A percentile compares a stretch with the other conserved stretches of the same genome.
These are phyloP conservation scores for Ceratina japonica DNA, from an alignment of 1,140 invertebrate genomes.

Conservation along the genomic window DNA sequence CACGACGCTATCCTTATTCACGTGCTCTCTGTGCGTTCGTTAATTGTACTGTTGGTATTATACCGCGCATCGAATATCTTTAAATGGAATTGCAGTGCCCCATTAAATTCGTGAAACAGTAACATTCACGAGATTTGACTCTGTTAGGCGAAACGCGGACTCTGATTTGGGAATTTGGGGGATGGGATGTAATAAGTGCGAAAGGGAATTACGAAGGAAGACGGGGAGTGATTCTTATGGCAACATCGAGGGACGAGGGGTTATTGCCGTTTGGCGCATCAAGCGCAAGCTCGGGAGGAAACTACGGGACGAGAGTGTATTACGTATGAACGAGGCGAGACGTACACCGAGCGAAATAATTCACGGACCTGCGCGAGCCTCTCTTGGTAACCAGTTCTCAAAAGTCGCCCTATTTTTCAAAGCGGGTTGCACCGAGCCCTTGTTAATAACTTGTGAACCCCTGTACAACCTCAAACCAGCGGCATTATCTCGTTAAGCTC, in stretches of 20 bases:
- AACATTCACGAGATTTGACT: no score
- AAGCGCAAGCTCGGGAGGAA: slow-evolving; percentile 3
- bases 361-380: not conserved
- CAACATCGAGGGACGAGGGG: not conserved
- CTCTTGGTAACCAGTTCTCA: slow-evolving; percentile 14
- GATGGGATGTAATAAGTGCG: no score
- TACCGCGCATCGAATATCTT: no score
- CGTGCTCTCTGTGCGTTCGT: no score
- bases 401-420: slow-evolving; percentile 15
- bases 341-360: slow-evolving; percentile 28
- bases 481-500: not conserved
- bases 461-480: not conserved
- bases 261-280: not conserved
- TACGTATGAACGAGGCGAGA: slow-evolving; percentile 30
- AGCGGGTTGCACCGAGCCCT: no score
- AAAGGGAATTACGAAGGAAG: no score
- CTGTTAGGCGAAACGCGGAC: no score
- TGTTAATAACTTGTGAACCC: slow-evolving; percentile 25
- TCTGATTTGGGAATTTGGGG: no score
- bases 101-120: no score
- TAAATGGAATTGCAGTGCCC: no score
- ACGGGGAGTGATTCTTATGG: not conserved
- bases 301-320: slow-evolving; percentile 11
- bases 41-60: no score
- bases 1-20: not conserved